phyloP scores from a whole-genome alignment of 30 jellyfish, hydroid and myxozoan species.

The Phacellophora camtschatica region DNA sequence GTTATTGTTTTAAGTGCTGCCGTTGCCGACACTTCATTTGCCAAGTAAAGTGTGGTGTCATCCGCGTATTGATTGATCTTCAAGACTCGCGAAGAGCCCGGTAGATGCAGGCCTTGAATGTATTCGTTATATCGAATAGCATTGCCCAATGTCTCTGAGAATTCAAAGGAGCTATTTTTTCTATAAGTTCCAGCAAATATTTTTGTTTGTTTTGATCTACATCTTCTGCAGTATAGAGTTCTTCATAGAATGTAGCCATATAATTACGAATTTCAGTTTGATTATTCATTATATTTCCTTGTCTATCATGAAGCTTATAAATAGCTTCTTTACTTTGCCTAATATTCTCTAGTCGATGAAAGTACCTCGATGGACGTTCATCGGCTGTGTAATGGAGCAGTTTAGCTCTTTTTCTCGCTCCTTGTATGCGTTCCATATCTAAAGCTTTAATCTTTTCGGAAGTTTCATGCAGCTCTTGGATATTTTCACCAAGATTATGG shows the following conservation, averaged over 20 bases:
- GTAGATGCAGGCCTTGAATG: slow-evolving; percentile 11
- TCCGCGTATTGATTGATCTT: slow-evolving; percentile 31
- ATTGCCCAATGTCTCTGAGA: slow-evolving; percentile 5
- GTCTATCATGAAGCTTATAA: neutral
- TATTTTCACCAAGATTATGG: neutral
- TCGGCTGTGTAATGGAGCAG: neutral
- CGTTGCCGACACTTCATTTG: neutral
- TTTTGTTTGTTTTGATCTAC: neutral
- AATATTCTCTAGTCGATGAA: neutral
- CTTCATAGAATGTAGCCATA: neutral
- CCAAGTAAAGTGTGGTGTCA: slow-evolving; percentile 17
- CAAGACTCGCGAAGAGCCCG: neutral
- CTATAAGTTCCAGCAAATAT: too few species aligned
- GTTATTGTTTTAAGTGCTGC: neutral
- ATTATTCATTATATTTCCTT: neutral
- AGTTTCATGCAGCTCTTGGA: neutral
- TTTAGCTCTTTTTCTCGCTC: neutral
- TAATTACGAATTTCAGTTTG: neutral
- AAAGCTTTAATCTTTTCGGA: neutral
- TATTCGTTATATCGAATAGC: neutral
- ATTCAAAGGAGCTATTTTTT: too few species aligned
- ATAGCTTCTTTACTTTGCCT: neutral
- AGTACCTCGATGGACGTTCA: neutral
- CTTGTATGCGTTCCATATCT: neutral
- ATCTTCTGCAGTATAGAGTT: neutral